Percentiles rank a stretch among this genome's conserved stretches.
phyloP scores from a whole-genome alignment of 2,888 invertebrate species.

The Blera fallax region DNA sequence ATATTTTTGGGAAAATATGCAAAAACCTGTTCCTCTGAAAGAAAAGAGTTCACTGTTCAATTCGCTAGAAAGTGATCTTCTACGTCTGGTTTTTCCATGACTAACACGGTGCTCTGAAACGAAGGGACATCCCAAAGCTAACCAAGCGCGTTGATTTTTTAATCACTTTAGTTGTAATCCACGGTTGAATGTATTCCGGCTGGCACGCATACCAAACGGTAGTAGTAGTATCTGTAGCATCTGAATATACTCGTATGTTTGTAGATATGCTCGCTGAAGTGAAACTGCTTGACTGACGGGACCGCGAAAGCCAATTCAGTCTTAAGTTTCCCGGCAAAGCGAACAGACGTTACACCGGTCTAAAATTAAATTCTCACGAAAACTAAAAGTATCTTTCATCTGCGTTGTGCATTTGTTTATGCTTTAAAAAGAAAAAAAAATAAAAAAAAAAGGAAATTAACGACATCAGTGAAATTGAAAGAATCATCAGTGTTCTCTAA shows the following conservation, averaged over 20 bases:
- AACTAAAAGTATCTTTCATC: not conserved
- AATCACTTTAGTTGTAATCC: not conserved
- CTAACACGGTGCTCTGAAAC: not conserved
- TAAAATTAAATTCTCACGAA: not conserved
- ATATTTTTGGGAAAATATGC: not conserved
- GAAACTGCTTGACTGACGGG: not conserved
- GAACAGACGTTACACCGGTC: slow-evolving; percentile 12
- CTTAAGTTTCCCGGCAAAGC: slow-evolving; percentile 37
- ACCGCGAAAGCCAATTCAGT: slow-evolving; percentile 44
- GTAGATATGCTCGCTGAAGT: not conserved
- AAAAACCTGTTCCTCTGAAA: not conserved
- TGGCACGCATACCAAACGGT: not conserved
- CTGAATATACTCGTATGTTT: not conserved
- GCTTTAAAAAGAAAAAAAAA: not conserved
- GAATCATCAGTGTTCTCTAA: not conserved
- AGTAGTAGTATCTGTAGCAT: slow-evolving; percentile 2
- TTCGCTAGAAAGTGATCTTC: not conserved
- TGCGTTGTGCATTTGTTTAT: slow-evolving; percentile 13
- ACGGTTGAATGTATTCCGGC: not conserved
- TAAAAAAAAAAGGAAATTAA: too few relatives aligned
- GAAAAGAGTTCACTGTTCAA: too few relatives aligned
- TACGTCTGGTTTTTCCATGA: slow-evolving; percentile 48
- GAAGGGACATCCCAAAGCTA: not conserved
- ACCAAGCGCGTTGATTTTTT: not conserved
- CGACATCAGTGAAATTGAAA: not conserved